phyloP scores from a whole-genome alignment of 2,888 invertebrate genomes.

The Sepiola atlantica region DNA sequence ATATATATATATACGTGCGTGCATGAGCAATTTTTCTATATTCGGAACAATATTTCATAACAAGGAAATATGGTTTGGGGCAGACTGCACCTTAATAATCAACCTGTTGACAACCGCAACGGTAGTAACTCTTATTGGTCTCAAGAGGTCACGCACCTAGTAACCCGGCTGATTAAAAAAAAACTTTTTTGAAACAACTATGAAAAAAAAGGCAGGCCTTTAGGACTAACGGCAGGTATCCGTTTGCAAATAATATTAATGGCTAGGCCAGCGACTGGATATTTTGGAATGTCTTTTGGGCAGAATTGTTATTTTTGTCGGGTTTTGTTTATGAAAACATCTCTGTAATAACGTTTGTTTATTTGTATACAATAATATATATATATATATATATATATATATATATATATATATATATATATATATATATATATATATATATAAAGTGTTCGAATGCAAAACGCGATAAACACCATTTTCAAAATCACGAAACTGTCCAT shows the following conservation, averaged over 20 bases:
- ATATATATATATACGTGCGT: too few species aligned
- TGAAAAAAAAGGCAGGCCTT: neutral
- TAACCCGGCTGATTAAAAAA: neutral
- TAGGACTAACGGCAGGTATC: neutral
- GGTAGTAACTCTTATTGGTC: neutral
- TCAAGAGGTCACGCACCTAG: neutral
- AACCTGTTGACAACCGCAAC: neutral
- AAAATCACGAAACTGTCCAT: too few species aligned
- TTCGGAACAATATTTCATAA: neutral
- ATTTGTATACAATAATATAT: neutral
- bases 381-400: neutral
- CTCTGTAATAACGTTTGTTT: neutral
- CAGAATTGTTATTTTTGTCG: neutral
- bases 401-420: too few species aligned
- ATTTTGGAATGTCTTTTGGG: neutral
- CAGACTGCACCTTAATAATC: neutral
- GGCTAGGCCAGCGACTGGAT: neutral
- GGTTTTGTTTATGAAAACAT: neutral
- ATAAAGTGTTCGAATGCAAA: too few species aligned
- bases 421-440: too few species aligned
- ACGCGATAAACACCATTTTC: too few species aligned
- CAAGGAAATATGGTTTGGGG: neutral
- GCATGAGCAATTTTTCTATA: neutral
- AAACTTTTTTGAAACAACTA: neutral
- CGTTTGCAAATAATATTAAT: neutral